Base-by-base conservation (phyloP, 2,113 vertebrate genomes). In the Hippocampus zosterae region DNA sequence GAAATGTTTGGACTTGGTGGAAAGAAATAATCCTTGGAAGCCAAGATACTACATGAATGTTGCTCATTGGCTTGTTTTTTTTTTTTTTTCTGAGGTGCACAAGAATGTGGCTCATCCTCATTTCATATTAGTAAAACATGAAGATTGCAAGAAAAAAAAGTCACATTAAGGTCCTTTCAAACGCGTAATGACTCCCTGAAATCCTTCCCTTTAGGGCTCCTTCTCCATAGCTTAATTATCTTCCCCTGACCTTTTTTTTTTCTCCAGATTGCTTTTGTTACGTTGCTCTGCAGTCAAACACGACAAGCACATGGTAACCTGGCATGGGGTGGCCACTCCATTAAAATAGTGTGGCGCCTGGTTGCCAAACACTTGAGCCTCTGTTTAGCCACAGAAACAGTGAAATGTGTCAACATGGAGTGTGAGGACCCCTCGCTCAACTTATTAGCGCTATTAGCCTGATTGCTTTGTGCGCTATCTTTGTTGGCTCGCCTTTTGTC, bases 391-490 rank as follows among this genome's bases (percentile, higher is more conserved):
- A 88, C 84, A 86, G 85, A 87, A 89, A 91, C 85, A 85, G 69
- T 82, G 83, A 88, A 89, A 92, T 89, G 89, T 93, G 91, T 91
- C 88, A 90, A 91, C 89, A 90, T 5, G 67, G 81, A 81, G 79
- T 84, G 84, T 21, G 77, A 88, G 84, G 87, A 89, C 85, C 89
- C 78, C 78, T 70, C 82, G 80, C 87, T 91, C 90, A 81, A 91
- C 86, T 87, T 91, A 92, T 92, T 92, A 93, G 89, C 75, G 78
- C 91, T 85, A 92, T 93, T 92, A 92, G 88, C 80, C 86, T 83
- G 85, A 89, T 89, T 88, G 89, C 87, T 90, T 89, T 91, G 87
- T 90, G 71, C 13, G 62, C 85, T 73, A 84, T 88, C 87, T 89
- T 92, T 91, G 91, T 91, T 87, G 81, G 78, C 86, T 68, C 67